Evolutionary conservation across 2,113 vertebrate species (phyloP).

Genomic region (Thamnophis sirtalis): DNA sequence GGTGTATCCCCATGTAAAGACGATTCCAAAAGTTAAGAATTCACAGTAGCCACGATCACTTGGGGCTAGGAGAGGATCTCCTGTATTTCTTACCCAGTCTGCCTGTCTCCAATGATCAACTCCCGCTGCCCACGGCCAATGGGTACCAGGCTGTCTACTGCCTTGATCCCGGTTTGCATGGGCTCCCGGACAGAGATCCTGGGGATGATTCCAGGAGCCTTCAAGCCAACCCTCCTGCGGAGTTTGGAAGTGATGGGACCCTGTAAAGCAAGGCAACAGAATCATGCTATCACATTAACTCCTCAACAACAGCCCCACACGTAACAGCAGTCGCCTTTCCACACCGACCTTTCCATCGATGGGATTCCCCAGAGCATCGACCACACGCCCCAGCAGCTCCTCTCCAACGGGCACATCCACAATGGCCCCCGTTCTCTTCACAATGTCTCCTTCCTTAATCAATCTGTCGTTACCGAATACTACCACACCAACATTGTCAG

Average conservation of each 20-base stretch:
- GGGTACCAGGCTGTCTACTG: slow-evolving; percentile 96
- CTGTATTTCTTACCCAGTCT: slow-evolving; percentile 82
- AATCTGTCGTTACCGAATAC: slow-evolving; percentile 98
- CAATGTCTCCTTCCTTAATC: slow-evolving; percentile 96
- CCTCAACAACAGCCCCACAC: background rate
- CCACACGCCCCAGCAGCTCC: slow-evolving; percentile 92
- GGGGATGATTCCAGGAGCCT: slow-evolving; percentile 97
- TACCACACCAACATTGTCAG: slow-evolving; percentile 98
- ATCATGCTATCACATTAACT: background rate
- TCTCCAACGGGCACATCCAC: slow-evolving; percentile 95
- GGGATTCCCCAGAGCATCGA: slow-evolving; percentile 93
- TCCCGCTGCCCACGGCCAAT: slow-evolving; percentile 97
- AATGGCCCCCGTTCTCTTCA: slow-evolving; percentile 96
- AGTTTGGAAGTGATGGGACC: slow-evolving; percentile 80
- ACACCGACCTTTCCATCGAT: slow-evolving; percentile 93
- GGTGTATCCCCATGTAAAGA: background rate
- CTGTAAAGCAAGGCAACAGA: slow-evolving; percentile 56
- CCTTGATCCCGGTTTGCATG: slow-evolving; percentile 99
- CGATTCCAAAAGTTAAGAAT: background rate
- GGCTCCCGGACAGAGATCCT: slow-evolving; percentile 97
- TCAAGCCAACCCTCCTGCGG: slow-evolving; percentile 93
- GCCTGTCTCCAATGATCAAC: slow-evolving; percentile 97
- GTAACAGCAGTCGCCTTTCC: accelerated
- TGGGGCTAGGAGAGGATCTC: background rate
- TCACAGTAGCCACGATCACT: background rate